A percentile compares a stretch with the other conserved stretches of the same genome.
Conservation (phyloP, 2,113 vertebrate genomes). For the Ciconia stormi region DNA sequence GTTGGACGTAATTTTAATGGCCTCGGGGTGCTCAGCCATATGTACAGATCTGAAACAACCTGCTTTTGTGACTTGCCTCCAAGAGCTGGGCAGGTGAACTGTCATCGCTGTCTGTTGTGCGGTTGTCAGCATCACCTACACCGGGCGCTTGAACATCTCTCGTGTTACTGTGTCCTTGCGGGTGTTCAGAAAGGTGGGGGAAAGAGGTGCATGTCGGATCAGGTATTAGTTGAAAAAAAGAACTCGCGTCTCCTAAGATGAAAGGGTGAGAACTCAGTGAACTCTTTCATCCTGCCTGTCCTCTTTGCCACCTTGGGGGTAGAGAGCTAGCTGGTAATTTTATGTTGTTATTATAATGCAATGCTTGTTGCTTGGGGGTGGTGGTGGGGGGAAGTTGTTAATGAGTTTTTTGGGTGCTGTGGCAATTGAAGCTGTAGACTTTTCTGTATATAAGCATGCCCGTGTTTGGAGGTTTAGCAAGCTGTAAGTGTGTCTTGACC, state of each 20-base stretch:
- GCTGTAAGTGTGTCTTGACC: too few relatives aligned
- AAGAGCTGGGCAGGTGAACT: background rate
- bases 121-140: accelerated
- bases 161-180: accelerated
- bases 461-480: background rate
- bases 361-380: background rate
- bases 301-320: background rate
- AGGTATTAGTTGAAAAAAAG: background rate
- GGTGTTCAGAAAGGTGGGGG: background rate
- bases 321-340: background rate
- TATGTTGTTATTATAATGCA: background rate
- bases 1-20: background rate
- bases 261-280: background rate
- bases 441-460: background rate
- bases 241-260: accelerated
- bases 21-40: background rate
- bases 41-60: background rate
- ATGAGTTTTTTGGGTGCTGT: background rate
- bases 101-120: accelerated
- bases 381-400: accelerated
- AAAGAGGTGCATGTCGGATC: background rate
- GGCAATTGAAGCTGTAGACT: background rate
- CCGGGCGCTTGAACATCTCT: background rate
- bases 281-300: background rate
- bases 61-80: background rate